Evolutionary conservation across 2,797 vertebrate species (phyloP).

Genomic region (Geotrypetes seraphini): DNA sequence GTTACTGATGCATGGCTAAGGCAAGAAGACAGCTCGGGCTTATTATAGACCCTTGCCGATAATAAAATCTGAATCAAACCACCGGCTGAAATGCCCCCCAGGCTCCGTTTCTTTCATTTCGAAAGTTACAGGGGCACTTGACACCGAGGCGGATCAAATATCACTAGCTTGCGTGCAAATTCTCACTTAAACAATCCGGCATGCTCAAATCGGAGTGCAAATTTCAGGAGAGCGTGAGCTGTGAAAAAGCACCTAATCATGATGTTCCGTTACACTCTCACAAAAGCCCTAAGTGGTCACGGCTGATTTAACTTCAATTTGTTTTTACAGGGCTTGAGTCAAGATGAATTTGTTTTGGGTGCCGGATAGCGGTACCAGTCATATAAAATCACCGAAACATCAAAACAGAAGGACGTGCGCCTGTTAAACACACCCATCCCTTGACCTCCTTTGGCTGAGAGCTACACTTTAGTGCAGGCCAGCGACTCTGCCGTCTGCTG

Average conservation of each 20-base stretch:
- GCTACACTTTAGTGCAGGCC: slow-evolving; percentile 11
- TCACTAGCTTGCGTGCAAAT: slow-evolving; percentile 77
- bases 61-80: slow-evolving; percentile 85
- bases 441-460: slow-evolving; percentile 34
- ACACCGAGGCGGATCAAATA: slow-evolving; percentile 78
- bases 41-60: slow-evolving; percentile 79
- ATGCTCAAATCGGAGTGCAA: slow-evolving; percentile 46
- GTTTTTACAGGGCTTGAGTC: slow-evolving; percentile 44
- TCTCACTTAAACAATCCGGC: slow-evolving; percentile 64
- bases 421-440: slow-evolving; percentile 24
- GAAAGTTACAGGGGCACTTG: slow-evolving; percentile 77
- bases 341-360: slow-evolving; percentile 74
- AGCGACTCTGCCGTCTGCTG: slow-evolving; percentile 2
- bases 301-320: slow-evolving; percentile 70
- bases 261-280: slow-evolving; percentile 39
- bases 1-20: slow-evolving; percentile 71
- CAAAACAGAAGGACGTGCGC: slow-evolving; percentile 54
- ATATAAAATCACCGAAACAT: slow-evolving; percentile 59
- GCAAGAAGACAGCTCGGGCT: slow-evolving; percentile 80
- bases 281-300: slow-evolving; percentile 51
- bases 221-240: slow-evolving; percentile 50
- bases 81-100: slow-evolving; percentile 57
- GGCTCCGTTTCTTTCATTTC: slow-evolving; percentile 78
- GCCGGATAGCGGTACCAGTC: slow-evolving; percentile 58
- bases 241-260: slow-evolving; percentile 59